Evolutionary conservation across 2,113 vertebrate genomes (phyloP), one percentile per base, ranked within the genome.

Genomic region (Oxygymnocypris stewartii): DNA sequence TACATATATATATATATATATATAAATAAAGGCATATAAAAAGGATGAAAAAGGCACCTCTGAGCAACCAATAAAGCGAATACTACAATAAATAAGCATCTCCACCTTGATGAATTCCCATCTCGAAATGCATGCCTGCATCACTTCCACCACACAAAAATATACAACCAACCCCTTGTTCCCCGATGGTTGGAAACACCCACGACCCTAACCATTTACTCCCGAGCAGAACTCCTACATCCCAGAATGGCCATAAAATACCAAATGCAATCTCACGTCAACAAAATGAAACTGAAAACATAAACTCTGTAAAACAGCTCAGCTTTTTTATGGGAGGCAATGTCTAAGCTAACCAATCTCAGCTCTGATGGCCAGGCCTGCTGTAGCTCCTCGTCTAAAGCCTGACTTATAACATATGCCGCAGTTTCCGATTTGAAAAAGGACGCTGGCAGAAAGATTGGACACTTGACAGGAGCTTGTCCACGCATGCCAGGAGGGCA

Each of bases 391-490:
- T 47, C 31, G 63, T 81, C 57, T 25, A 3, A 31, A 86, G 20
- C 71, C 40, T 71, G 44, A 37, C 37, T 79, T n/a, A 83, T 79
- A 51, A 82, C 78, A 83, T 83, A 85, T 83, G 84, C 44, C 16
- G 6, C 59, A 79, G 44, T 85, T 88, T 79, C 84, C 79, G 75
- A 63, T 37, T 57, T 23, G 9, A 82, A 81, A 86, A 74, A 25
- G 14, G 49, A 65, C 47, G n/a, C 79, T 88, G 73, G 57, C 79
- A 83, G 73, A 79, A 87, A 61, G n/a, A 16, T 61, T 61, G 79
- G 84, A 88, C 69, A 57, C 51, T 67, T 86, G 71, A 87, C 82
- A 79, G 84, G 25, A 85, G 31, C 69, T 42, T 25, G 42, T 82
- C 84, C 25, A 85, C 47, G 20, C 44, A 61, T 57, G 79, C 77